Conservation (phyloP, 64 coral and sea anemone species). For the Platygyra sinensis region DNA sequence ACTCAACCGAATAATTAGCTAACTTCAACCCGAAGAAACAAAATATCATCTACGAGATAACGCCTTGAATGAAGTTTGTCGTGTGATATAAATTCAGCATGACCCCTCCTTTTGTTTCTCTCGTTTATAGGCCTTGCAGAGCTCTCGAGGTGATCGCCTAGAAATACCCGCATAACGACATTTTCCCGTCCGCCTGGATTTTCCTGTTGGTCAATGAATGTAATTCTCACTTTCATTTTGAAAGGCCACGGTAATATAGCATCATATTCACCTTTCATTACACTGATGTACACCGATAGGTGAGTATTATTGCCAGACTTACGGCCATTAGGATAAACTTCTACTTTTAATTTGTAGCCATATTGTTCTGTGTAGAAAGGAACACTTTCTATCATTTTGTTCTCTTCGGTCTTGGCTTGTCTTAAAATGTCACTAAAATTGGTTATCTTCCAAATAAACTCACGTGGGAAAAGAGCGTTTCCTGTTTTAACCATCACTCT, state of each 20-base stretch:
- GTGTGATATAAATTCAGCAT: too few relatives aligned
- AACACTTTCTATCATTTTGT: neutral
- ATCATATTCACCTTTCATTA: too few relatives aligned
- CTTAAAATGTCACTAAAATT: neutral
- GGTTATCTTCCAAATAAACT: neutral
- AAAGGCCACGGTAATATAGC: slow-evolving; percentile 35
- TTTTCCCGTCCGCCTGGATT: neutral
- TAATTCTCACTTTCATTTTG: neutral
- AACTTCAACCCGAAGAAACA: slow-evolving; percentile 21
- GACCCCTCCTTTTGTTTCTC: neutral
- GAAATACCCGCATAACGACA: neutral
- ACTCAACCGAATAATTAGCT: too few relatives aligned
- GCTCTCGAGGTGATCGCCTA: too few relatives aligned
- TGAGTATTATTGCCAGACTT: neutral
- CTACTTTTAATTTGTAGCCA: neutral
- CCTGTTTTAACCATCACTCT: neutral
- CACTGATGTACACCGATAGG: too few relatives aligned
- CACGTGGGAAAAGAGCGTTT: too few relatives aligned
- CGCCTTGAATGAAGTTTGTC: slow-evolving; percentile 1
- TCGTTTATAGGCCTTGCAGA: neutral
- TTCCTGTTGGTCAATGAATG: slow-evolving; percentile 18
- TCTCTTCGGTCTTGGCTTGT: neutral
- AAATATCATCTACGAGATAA: slow-evolving; percentile 6
- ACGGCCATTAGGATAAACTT: neutral
- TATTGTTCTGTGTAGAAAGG: neutral